Evolutionary conservation across 2,113 vertebrate species (phyloP).

Genomic region (Myanophis thanlyinensis): DNA sequence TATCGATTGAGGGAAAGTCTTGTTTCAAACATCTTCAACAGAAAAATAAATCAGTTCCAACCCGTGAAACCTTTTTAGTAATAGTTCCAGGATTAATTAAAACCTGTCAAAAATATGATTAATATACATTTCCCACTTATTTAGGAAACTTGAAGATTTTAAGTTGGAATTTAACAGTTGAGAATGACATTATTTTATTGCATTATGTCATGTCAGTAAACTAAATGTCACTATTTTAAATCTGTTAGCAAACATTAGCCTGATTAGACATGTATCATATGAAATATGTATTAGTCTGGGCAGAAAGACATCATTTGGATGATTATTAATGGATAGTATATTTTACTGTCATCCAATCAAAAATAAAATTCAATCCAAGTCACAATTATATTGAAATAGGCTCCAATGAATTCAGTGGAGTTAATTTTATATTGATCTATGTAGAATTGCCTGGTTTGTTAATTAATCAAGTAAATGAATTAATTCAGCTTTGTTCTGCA

Average conservation of each 20-base stretch:
- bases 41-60: rapidly evolving
- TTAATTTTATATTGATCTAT: not conserved
- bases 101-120: not conserved
- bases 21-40: not conserved
- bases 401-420: not conserved
- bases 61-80: not conserved
- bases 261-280: not conserved
- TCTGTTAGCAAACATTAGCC: not conserved
- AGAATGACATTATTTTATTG: not conserved
- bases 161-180: not conserved
- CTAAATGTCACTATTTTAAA: not conserved
- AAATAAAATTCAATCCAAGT: not conserved
- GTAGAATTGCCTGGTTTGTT: not conserved
- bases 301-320: not conserved
- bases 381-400: not conserved
- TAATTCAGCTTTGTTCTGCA: not conserved
- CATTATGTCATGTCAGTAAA: not conserved
- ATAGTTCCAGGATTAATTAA: not conserved
- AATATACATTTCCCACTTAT: too few relatives aligned
- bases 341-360: not conserved
- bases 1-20: not conserved
- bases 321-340: not conserved
- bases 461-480: not conserved
- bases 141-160: not conserved
- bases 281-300: not conserved